phyloP scores from a whole-genome alignment of 2,113 vertebrate genomes.

The Danionella cerebrum region DNA sequence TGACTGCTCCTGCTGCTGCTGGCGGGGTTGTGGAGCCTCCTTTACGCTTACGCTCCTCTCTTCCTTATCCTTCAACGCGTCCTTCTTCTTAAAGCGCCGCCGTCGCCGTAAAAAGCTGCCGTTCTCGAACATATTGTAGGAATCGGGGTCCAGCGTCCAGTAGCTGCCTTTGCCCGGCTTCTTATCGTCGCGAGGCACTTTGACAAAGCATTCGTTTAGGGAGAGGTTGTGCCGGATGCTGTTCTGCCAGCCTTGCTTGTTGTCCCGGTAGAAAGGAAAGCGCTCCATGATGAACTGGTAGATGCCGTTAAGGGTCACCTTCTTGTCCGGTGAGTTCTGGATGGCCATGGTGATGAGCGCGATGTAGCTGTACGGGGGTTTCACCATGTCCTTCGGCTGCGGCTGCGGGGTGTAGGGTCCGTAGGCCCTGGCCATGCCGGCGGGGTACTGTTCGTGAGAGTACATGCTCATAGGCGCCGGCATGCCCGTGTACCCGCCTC shows the following conservation, averaged over 20 bases:
- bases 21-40: conserved; percentile 62
- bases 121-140: conserved; percentile 94
- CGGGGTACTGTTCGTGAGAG: conserved; percentile 90
- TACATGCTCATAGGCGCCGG: conserved; percentile 94
- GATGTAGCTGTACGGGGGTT: conserved; percentile 93
- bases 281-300: conserved; percentile 95
- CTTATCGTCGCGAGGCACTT: conserved; percentile 88
- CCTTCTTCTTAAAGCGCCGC: conserved; percentile 90
- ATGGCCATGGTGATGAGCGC: conserved; percentile 97
- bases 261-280: conserved; percentile 89
- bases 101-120: conserved; percentile 83
- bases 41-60: conserved; percentile 75
- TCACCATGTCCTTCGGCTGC: conserved; percentile 97
- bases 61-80: conserved; percentile 86
- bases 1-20: conserved; percentile 52
- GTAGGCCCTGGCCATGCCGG: conserved; percentile 87
- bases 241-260: conserved; percentile 92
- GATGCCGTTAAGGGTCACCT: conserved; percentile 92
- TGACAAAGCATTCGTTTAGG: conserved; percentile 90
- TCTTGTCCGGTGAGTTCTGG: conserved; percentile 91
- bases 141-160: conserved; percentile 90
- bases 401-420: conserved; percentile 90
- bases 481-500: conserved; percentile 91
- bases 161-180: conserved; percentile 90
- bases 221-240: conserved; percentile 89